These are phyloP conservation scores for Amblyjoppa fuscipennis DNA, from an alignment of 2,888 invertebrate species.

Conservation along the genomic window DNA sequence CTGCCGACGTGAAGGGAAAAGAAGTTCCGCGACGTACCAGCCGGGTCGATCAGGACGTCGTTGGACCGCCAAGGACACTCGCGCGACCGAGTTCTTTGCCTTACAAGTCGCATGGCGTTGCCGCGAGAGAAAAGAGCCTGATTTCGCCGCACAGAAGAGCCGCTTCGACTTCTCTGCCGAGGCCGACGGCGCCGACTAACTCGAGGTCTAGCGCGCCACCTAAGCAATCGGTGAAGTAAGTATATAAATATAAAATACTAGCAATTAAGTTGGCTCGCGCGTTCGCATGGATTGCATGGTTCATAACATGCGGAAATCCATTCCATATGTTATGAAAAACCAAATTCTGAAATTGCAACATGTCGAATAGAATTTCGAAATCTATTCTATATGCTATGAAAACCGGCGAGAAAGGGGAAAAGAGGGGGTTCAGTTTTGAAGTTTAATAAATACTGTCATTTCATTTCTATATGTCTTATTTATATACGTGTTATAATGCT, in stretches of 20 bases:
- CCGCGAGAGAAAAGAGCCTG: slow-evolving; percentile 79
- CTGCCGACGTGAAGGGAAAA: slow-evolving; percentile 70
- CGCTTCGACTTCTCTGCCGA: slow-evolving; percentile 89
- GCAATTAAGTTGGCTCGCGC: too few species aligned
- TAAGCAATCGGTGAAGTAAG: slow-evolving; percentile 85
- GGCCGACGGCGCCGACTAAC: slow-evolving; percentile 84
- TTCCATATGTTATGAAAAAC: too few species aligned
- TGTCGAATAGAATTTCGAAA: too few species aligned
- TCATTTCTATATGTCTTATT: too few species aligned
- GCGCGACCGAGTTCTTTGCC: slow-evolving; percentile 90
- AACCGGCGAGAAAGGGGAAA: not conserved
- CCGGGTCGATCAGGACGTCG: slow-evolving; percentile 88
- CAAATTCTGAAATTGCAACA: too few species aligned
- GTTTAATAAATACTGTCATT: too few species aligned
- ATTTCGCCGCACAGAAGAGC: slow-evolving; percentile 88
- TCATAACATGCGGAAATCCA: too few species aligned
- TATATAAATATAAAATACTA: slow-evolving; percentile 45
- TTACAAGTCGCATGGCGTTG: slow-evolving; percentile 86
- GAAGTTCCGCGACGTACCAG: slow-evolving; percentile 86
- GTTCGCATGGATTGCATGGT: too few species aligned
- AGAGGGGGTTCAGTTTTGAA: not conserved
- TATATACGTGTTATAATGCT: not conserved
- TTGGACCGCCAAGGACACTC: slow-evolving; percentile 80
- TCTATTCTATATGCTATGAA: too few species aligned
- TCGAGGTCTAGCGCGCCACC: slow-evolving; percentile 74